Conservation (phyloP, 2,888 invertebrate species). For the Xanthorhoe spadicearia region DNA sequence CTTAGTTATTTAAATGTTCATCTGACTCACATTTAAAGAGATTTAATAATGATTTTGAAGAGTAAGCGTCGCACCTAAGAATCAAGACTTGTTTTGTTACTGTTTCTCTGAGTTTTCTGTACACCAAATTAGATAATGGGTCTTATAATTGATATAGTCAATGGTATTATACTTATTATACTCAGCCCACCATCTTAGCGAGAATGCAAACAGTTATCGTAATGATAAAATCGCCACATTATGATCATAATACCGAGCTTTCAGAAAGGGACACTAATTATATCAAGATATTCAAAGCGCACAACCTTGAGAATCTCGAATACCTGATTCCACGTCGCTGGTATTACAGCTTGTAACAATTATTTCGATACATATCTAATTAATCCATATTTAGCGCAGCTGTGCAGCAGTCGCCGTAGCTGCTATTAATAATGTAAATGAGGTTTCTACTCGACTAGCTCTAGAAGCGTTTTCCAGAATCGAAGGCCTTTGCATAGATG, state of each 20-base stretch:
- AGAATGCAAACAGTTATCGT: constrained; percentile 20
- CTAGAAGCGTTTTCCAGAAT: constrained; percentile 28
- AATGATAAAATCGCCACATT: constrained; percentile 27
- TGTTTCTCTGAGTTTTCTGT: background rate
- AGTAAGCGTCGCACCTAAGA: too few relatives aligned
- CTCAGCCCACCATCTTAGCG: constrained; percentile 16
- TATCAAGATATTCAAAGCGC: constrained; percentile 23
- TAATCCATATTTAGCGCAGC: constrained; percentile 36
- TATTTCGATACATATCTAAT: constrained; percentile 45
- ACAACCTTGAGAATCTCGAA: constrained; percentile 40
- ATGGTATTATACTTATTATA: constrained; percentile 21
- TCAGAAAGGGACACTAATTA: constrained; percentile 28
- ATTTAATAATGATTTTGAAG: background rate
- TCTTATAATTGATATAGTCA: constrained; percentile 4
- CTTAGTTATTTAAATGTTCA: background rate
- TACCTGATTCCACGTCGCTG: constrained; percentile 32
- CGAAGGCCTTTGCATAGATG: constrained; percentile 17
- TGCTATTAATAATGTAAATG: constrained; percentile 41
- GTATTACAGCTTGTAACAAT: constrained; percentile 37
- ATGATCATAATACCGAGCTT: constrained; percentile 20
- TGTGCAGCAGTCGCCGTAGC: constrained; percentile 38
- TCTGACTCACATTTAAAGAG: background rate
- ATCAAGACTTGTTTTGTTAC: background rate
- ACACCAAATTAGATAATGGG: background rate
- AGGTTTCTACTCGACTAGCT: constrained; percentile 32